These are phyloP conservation scores for Polydrusus tereticollis DNA, from an alignment of 2,888 invertebrate genomes.

Conservation along the genomic window DNA sequence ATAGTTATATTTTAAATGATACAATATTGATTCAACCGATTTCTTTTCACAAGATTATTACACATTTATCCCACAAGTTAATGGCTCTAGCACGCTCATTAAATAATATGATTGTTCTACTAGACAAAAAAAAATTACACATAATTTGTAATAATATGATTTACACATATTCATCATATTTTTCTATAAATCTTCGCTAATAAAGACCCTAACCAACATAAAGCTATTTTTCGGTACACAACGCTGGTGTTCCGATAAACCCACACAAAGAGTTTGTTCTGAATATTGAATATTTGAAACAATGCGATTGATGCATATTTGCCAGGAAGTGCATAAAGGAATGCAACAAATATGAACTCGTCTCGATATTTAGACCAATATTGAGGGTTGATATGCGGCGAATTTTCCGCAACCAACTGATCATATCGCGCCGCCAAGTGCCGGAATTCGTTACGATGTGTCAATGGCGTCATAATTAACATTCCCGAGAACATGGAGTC, in stretches of 20 bases:
- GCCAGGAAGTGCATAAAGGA: constrained; percentile 61
- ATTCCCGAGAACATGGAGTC: constrained; percentile 56
- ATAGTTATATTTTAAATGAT: too few relatives aligned
- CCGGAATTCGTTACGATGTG: constrained; percentile 63
- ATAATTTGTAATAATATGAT: too few relatives aligned
- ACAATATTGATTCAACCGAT: too few relatives aligned
- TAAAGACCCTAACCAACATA: too few relatives aligned
- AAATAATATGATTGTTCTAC: too few relatives aligned
- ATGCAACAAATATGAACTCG: constrained; percentile 64
- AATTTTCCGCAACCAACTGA: constrained; percentile 58
- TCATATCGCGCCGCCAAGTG: constrained; percentile 61
- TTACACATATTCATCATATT: too few relatives aligned
- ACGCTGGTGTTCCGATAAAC: constrained; percentile 28
- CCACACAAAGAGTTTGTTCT: constrained; percentile 27
- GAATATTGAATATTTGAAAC: constrained; percentile 47
- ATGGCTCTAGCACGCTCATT: too few relatives aligned
- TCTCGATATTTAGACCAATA: constrained; percentile 59
- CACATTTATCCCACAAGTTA: too few relatives aligned
- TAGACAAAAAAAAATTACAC: too few relatives aligned
- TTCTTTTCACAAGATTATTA: too few relatives aligned
- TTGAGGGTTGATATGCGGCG: constrained; percentile 59
- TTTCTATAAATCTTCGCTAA: too few relatives aligned
- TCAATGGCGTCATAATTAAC: constrained; percentile 66
- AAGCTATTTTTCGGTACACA: constrained; percentile 19
- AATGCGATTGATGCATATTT: constrained; percentile 63